phyloP scores from a whole-genome alignment of 2,113 vertebrate species.

The Numida meleagris region DNA sequence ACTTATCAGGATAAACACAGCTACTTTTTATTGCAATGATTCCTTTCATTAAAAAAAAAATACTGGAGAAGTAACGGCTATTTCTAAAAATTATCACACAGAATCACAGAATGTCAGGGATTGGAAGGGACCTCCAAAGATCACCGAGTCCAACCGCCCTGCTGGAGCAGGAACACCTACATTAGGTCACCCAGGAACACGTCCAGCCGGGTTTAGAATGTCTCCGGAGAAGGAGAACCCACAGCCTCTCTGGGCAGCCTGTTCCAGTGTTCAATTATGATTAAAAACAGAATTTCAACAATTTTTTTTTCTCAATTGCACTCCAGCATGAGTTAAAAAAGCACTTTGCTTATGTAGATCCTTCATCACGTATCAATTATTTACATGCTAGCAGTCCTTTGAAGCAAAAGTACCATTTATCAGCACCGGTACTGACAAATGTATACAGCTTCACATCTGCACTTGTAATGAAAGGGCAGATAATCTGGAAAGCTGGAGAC shows the following conservation, averaged over 20 bases:
- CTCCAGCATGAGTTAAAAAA: not conserved
- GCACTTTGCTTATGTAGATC: not conserved
- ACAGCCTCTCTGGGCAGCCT: no score
- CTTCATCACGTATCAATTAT: not conserved
- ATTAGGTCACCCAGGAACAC: no score
- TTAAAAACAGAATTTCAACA: not conserved
- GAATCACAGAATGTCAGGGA: no score
- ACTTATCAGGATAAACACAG: not conserved
- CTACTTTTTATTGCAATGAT: not conserved
- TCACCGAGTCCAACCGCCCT: no score
- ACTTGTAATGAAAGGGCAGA: not conserved
- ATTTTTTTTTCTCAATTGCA: not conserved
- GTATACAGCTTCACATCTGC: not conserved
- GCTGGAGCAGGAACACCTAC: no score
- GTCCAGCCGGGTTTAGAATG: no score
- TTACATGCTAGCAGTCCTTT: not conserved
- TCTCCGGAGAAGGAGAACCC: no score
- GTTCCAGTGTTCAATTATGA: not conserved
- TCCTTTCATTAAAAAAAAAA: not conserved
- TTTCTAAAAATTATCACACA: not conserved
- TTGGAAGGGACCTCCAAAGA: no score
- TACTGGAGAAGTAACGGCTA: not conserved
- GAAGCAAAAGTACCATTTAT: not conserved
- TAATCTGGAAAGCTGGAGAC: not conserved
- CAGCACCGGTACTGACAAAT: not conserved